Percentiles rank a stretch among this genome's conserved stretches.
Conservation (phyloP, 2,797 vertebrate genomes). For the Heteromormyrus szaboi region DNA sequence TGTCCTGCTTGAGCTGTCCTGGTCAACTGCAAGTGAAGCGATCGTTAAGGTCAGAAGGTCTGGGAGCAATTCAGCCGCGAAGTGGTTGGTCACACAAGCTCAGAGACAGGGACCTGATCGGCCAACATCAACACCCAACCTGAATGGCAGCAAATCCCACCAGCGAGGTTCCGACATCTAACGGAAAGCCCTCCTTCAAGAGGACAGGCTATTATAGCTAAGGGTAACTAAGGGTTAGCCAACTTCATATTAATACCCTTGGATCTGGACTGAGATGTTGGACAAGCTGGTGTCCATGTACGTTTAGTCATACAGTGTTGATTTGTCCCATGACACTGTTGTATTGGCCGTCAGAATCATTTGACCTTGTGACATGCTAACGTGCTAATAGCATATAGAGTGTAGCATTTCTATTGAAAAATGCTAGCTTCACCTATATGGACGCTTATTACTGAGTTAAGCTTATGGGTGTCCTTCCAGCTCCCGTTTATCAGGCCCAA, state of each 20-base stretch:
- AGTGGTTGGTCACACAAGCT: neutral
- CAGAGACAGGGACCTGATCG: neutral
- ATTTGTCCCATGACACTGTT: neutral
- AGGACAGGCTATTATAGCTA: neutral
- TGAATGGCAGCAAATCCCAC: neutral
- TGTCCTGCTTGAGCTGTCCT: neutral
- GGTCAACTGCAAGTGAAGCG: neutral
- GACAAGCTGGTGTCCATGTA: neutral
- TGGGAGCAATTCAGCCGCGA: neutral
- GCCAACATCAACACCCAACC: neutral
- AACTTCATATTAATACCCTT: neutral
- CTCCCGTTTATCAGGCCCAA: conserved; percentile 19
- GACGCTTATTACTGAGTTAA: conserved; percentile 6
- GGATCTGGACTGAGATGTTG: neutral
- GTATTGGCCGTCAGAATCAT: neutral
- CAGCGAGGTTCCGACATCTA: neutral
- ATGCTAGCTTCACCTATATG: neutral
- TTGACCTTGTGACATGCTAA: neutral
- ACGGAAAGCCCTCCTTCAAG: neutral
- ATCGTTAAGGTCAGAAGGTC: neutral
- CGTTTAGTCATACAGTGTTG: neutral
- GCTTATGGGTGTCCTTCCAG: conserved; percentile 21
- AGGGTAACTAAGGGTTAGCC: neutral
- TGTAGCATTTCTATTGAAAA: neutral
- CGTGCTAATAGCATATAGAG: neutral